A percentile compares a stretch with the other conserved stretches of the same genome.
phyloP scores from a whole-genome alignment of 2,888 invertebrate species.

The Loripinus fragilis region DNA sequence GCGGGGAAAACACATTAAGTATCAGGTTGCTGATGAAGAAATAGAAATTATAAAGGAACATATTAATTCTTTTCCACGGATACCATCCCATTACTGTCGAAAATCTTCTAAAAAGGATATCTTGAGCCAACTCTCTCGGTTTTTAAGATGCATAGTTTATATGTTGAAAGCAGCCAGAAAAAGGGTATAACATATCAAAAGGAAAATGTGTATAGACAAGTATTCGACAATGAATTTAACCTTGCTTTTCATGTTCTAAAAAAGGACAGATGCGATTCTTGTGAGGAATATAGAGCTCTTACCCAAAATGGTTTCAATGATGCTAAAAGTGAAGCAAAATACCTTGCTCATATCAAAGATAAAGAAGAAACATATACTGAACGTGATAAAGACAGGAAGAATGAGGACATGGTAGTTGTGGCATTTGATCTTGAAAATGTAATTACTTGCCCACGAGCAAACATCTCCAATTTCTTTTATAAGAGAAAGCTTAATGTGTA shows the following conservation, averaged over 20 bases:
- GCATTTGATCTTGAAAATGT: slow-evolving; percentile 30
- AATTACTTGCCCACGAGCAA: slow-evolving; percentile 6
- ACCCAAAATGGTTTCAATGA: not conserved
- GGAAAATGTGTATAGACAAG: slow-evolving; percentile 18
- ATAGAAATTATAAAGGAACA: slow-evolving; percentile 25
- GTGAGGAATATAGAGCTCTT: not conserved
- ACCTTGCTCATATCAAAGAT: not conserved
- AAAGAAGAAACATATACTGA: slow-evolving; percentile 17
- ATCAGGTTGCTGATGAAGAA: not conserved
- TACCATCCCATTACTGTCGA: slow-evolving; percentile 25
- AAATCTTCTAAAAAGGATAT: slow-evolving; percentile 18
- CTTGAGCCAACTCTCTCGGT: slow-evolving; percentile 18
- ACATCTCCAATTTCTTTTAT: slow-evolving; percentile 8
- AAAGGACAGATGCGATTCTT: slow-evolving; percentile 22
- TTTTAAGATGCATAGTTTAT: slow-evolving; percentile 23
- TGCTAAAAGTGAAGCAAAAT: not conserved
- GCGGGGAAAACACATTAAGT: slow-evolving; percentile 12
- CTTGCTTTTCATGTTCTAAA: slow-evolving; percentile 21
- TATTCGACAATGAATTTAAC: slow-evolving; percentile 27
- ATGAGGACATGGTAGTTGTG: not conserved
- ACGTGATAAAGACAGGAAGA: slow-evolving; percentile 16
- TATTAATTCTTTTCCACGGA: slow-evolving; percentile 31
- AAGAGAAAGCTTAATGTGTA: slow-evolving; percentile 21
- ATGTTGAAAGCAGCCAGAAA: slow-evolving; percentile 17
- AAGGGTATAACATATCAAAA: not conserved